A percentile compares a stretch with the other conserved stretches of the same genome.
Evolutionary conservation across 2,113 vertebrate genomes (phyloP).

Genomic region (Grammomys surdaster): DNA sequence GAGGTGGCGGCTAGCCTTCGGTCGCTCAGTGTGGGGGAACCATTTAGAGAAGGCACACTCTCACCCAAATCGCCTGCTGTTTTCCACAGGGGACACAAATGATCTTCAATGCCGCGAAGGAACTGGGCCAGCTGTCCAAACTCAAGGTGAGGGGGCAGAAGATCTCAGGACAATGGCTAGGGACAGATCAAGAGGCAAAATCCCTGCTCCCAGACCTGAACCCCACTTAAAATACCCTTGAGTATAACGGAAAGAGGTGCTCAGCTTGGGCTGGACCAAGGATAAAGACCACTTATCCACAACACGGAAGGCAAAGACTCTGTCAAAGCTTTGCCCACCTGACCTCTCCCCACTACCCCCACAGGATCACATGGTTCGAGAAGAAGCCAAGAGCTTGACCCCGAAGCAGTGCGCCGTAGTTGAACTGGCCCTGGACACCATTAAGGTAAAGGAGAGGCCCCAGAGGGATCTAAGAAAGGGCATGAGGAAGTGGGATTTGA

Average conservation of each 20-base stretch:
- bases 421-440: conserved; percentile 97
- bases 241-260: background rate
- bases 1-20: background rate
- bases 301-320: background rate
- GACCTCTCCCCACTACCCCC: background rate
- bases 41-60: background rate
- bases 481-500: background rate
- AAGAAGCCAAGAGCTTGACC: conserved; percentile 97
- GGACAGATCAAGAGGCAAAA: background rate
- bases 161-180: background rate
- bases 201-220: background rate
- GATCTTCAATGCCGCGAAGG: conserved; percentile 99
- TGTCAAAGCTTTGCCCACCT: background rate
- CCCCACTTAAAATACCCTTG: background rate
- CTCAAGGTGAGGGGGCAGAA: conserved; percentile 90
- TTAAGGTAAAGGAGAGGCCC: conserved; percentile 91
- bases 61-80: conserved; percentile 24
- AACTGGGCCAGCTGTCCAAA: conserved; percentile 98
- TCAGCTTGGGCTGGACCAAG: conserved; percentile 29
- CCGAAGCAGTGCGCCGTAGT: conserved; percentile 98
- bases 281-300: no score
- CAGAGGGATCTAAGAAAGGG: background rate
- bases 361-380: conserved; percentile 99
- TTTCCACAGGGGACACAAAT: conserved; percentile 95
- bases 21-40: background rate